These are phyloP conservation scores for Meriones psammophilus DNA, from an alignment of 2,797 vertebrate genomes.

Conservation along the genomic window DNA sequence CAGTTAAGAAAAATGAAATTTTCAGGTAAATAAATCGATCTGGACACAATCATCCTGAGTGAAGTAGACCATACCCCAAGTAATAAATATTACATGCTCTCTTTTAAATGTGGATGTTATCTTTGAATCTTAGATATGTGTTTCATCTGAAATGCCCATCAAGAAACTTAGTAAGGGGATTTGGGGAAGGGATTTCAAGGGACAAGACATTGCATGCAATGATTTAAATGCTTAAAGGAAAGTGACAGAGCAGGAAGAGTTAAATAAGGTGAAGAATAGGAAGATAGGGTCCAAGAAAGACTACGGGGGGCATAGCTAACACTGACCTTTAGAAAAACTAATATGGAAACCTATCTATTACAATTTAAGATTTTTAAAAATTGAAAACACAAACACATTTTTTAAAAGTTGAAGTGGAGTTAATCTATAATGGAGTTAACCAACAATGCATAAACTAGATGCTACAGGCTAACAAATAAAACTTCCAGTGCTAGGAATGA, in stretches of 20 bases:
- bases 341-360: background rate
- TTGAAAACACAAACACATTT: background rate
- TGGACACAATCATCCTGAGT: background rate
- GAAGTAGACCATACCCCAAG: background rate
- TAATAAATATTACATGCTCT: background rate
- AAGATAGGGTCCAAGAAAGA: background rate
- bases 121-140: background rate
- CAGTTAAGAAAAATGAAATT: background rate
- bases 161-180: background rate
- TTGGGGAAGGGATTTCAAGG: background rate
- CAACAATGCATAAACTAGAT: background rate
- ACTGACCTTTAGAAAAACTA: background rate
- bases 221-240: background rate
- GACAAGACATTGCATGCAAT: background rate
- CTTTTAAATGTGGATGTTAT: background rate
- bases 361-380: background rate
- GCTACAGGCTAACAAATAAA: background rate
- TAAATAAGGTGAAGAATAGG: background rate
- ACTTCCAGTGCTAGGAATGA: background rate
- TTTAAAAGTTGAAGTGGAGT: background rate
- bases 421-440: background rate
- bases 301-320: background rate
- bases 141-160: background rate
- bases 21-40: background rate
- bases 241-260: background rate